Base-by-base conservation (phyloP, 1,140 invertebrate genomes). In the Brachionus rotundiformis region DNA sequence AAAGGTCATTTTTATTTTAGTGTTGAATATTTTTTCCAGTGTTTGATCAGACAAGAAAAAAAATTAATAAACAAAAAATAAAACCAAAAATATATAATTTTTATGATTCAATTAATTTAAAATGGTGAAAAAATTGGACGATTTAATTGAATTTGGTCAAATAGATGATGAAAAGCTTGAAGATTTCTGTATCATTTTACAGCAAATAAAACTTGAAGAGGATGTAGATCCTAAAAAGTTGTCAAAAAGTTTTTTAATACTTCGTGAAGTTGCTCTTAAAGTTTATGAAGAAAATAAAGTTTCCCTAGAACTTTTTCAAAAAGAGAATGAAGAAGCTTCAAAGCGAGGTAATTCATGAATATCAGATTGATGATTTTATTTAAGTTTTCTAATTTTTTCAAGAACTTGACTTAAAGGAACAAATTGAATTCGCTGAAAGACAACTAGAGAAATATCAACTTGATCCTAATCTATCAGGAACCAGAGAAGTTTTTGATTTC, bases 361-460 rank as follows among this genome's bases (percentile, higher is more conserved):
- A 1, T 3, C 27, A 25, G 19, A 25, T 27, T n/a, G n/a, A n/a
- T n/a, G n/a, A n/a, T 27, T 75, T 49, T 25, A 19, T 23, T 75
- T 23, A n/a, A n/a, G n/a, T n/a, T n/a, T 25, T 13, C 16, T 31
- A 13, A 44, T 7, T 7, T 7, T 77, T 44, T 77, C 11, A 25
- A 59, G 76, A 79, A 54, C 27, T 31, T 59, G 76, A 79, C 16
- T n/a, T 79, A 2, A 63, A 59, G 23, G 76, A 79, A 79, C 31
- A 79, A 41, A 36, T 79, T 2, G 76, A 79, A 19, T 63, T 36
- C 36, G 76, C 47, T 11, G 31, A 79, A 39, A 79, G 59, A 63
- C 76, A 79, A 41, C 19, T 79, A 8, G 39, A 41, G 27, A 73
- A 44, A 27, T 73, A 73, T 44, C 68, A 73, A 27, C 36, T 44